Evolutionary conservation across 2,888 invertebrate species (phyloP).

Genomic region (Patella pellucida): DNA sequence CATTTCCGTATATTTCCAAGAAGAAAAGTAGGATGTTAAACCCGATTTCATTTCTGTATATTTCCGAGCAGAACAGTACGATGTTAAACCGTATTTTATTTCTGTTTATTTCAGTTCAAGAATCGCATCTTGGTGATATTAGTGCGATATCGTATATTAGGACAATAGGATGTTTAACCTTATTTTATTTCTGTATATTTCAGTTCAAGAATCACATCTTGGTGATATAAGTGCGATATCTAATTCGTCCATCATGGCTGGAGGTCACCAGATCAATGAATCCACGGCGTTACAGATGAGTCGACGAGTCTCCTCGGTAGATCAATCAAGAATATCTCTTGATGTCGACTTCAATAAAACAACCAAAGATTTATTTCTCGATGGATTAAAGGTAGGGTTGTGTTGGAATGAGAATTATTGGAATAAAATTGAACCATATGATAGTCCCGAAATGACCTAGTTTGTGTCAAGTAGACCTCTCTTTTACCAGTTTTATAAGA

Average conservation of each 20-base stretch:
- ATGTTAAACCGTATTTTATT: too few relatives aligned
- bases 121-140: conserved; percentile 35
- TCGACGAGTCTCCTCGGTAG: too few relatives aligned
- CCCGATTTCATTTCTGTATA: too few relatives aligned
- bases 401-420: too few relatives aligned
- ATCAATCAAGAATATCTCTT: conserved; percentile 27
- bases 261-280: conserved; percentile 56
- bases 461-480: too few relatives aligned
- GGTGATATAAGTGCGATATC: conserved; percentile 53
- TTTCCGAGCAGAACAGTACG: too few relatives aligned
- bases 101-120: conserved; percentile 24
- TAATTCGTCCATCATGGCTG: conserved; percentile 49
- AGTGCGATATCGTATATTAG: conserved; percentile 54
- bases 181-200: conserved; percentile 24
- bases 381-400: conserved; percentile 83
- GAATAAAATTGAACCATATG: too few relatives aligned
- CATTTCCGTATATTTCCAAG: too few relatives aligned
- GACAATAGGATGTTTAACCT: too few relatives aligned
- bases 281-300: neutral
- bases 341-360: conserved; percentile 79
- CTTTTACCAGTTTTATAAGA: neutral
- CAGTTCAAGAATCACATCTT: conserved; percentile 17
- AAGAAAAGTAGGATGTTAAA: too few relatives aligned
- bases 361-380: conserved; percentile 85
- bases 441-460: too few relatives aligned